These are phyloP conservation scores for Amphimedon queenslandica DNA, from an alignment of 37 sponge, comb jelly and placozoan genomes.

Conservation along the genomic window DNA sequence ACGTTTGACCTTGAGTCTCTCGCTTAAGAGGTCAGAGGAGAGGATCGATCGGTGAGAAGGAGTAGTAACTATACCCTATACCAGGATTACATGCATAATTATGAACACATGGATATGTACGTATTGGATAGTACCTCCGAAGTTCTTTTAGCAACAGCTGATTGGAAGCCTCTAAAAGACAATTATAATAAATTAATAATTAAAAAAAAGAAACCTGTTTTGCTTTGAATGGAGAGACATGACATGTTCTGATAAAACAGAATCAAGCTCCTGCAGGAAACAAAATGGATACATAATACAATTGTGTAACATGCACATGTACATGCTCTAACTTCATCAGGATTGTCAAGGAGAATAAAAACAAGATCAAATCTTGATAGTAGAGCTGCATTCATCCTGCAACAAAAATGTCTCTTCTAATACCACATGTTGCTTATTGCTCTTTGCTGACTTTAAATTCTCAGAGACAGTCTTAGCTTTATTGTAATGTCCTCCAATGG, in stretches of 20 bases:
- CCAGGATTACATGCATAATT: neutral
- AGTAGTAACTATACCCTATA: constrained; percentile 23
- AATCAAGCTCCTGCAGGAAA: constrained; percentile 70
- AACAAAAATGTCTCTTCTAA: neutral
- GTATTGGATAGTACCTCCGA: neutral
- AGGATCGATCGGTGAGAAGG: constrained; percentile 3
- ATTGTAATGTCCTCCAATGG: constrained; percentile 98
- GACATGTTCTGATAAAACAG: constrained; percentile 85
- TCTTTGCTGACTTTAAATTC: constrained; percentile 75
- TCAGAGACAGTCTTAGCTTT: constrained; percentile 94
- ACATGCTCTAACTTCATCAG: neutral
- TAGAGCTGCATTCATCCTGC: constrained; percentile 83
- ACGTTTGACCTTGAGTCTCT: constrained; percentile 38
- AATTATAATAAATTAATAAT: neutral
- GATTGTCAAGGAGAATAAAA: neutral
- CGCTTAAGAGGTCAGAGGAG: constrained; percentile 23
- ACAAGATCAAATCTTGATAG: constrained; percentile 94
- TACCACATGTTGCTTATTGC: neutral
- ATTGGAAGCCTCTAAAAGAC: constrained; percentile 3
- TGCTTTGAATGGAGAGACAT: constrained; percentile 80
- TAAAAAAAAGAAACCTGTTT: neutral
- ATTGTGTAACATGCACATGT: neutral
- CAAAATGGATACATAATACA: neutral
- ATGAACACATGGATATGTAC: neutral
- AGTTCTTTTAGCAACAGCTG: constrained; percentile 27